Evolutionary conservation across 2,888 invertebrate genomes (phyloP).

Genomic region (Drosophila meridiana): DNA sequence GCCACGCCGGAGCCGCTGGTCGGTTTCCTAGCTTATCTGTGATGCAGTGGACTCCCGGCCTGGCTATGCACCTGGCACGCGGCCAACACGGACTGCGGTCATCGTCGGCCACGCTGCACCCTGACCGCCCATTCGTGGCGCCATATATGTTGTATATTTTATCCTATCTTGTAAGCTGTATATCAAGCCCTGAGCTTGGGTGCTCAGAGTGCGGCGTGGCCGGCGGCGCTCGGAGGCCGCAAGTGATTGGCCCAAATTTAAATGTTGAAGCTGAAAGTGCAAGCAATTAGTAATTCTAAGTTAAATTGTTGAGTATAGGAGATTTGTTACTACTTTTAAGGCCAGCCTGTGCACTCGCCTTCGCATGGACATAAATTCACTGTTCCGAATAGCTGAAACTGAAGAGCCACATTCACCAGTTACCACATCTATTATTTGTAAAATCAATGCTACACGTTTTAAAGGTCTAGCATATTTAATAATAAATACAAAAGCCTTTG

Average conservation of each 20-base stretch:
- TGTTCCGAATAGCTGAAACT: constrained; percentile 49
- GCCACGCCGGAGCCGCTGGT: constrained; percentile 68
- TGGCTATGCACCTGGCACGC: constrained; percentile 24
- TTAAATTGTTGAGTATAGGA: constrained; percentile 71
- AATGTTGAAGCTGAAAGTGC: constrained; percentile 68
- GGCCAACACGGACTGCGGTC: constrained; percentile 24
- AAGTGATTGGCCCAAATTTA: constrained; percentile 51
- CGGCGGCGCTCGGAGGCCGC: constrained; percentile 49
- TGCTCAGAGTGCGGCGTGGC: constrained; percentile 61
- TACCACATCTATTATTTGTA: constrained; percentile 35
- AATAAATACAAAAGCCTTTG: constrained; percentile 22
- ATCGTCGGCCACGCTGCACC: constrained; percentile 45
- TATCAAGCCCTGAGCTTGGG: constrained; percentile 33
- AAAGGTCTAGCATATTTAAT: constrained; percentile 17
- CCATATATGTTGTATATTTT: constrained; percentile 67
- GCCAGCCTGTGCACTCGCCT: constrained; percentile 19
- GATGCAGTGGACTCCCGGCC: constrained; percentile 57
- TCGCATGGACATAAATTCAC: constrained; percentile 51
- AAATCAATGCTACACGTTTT: constrained; percentile 26
- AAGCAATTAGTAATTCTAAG: constrained; percentile 64
- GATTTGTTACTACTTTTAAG: constrained; percentile 55
- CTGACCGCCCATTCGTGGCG: constrained; percentile 45
- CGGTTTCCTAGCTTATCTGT: constrained; percentile 67
- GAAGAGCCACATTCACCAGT: constrained; percentile 29
- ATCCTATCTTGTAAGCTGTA: constrained; percentile 62